These are phyloP conservation scores for Macrophya annulata DNA, from an alignment of 2,888 invertebrate genomes.

Conservation along the genomic window DNA sequence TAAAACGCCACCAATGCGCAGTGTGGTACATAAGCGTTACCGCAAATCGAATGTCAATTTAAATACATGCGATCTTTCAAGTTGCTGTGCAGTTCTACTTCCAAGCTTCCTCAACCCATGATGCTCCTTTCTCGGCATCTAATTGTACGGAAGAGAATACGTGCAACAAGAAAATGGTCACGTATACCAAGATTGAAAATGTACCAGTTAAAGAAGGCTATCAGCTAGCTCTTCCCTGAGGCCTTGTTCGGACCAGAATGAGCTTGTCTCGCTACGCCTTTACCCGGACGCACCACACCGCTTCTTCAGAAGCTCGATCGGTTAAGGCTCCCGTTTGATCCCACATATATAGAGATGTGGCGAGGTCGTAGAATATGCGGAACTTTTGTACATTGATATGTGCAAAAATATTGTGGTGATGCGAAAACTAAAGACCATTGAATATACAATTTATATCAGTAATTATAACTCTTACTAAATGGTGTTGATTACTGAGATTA, in stretches of 20 bases:
- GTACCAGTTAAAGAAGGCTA: constrained; percentile 14
- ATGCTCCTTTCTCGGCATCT: background rate
- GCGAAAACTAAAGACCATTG: background rate
- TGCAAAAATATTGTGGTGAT: background rate
- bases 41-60: constrained; percentile 54
- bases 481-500: background rate
- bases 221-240: background rate
- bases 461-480: background rate
- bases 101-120: background rate
- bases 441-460: background rate
- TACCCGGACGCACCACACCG: background rate
- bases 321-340: constrained; percentile 19
- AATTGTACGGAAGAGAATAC: constrained; percentile 6
- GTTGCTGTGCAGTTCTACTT: background rate
- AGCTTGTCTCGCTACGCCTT: constrained; percentile 30
- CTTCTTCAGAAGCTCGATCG: constrained; percentile 48
- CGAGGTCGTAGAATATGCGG: background rate
- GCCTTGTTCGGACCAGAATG: constrained; percentile 23
- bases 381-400: background rate
- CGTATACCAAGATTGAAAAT: background rate
- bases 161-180: background rate
- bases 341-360: background rate
- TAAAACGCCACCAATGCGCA: constrained; percentile 2
- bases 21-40: constrained; percentile 7
- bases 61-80: constrained; percentile 50